Conservation (phyloP, 1,140 invertebrate genomes). For the Teleopsis dalmanni region DNA sequence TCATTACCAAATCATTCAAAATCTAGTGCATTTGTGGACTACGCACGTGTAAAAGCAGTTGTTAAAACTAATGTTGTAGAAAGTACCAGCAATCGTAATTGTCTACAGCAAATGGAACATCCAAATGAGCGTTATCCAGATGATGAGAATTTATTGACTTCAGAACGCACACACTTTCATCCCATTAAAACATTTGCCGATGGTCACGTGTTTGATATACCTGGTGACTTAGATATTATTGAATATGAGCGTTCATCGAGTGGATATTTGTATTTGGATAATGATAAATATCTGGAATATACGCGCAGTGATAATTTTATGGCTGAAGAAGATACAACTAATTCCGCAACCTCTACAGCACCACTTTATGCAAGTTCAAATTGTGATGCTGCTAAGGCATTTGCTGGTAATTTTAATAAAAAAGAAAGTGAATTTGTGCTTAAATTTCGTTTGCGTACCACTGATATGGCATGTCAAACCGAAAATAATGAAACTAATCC, state of each 20-base stretch:
- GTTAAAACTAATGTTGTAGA: no score
- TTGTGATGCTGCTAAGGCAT: slow-evolving; percentile 5
- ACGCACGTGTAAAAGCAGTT: slow-evolving; percentile 10
- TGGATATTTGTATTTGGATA: slow-evolving; percentile 16
- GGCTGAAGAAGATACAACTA: slow-evolving; percentile 21
- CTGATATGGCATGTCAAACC: slow-evolving; percentile 13
- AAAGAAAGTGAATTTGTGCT: slow-evolving; percentile 7
- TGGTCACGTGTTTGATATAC: slow-evolving; percentile 56
- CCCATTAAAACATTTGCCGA: slow-evolving; percentile 58
- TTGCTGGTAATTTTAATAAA: not conserved
- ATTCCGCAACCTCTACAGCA: not conserved
- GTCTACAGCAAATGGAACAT: not conserved
- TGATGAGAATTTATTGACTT: slow-evolving; percentile 63
- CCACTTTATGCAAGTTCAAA: slow-evolving; percentile 6
- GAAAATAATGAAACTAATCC: slow-evolving; percentile 6
- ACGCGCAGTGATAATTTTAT: slow-evolving; percentile 12
- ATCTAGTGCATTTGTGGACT: slow-evolving; percentile 11
- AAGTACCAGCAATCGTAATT: not conserved
- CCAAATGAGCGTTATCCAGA: slow-evolving; percentile 15
- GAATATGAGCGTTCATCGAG: slow-evolving; percentile 42
- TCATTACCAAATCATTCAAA: slow-evolving; percentile 11
- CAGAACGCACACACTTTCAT: slow-evolving; percentile 64
- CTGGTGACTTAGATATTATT: slow-evolving; percentile 54
- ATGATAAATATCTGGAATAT: slow-evolving; percentile 49
- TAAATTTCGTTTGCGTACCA: slow-evolving; percentile 10